phyloP scores from a whole-genome alignment of 1,140 invertebrate genomes.

The Euura saliciscinereae region DNA sequence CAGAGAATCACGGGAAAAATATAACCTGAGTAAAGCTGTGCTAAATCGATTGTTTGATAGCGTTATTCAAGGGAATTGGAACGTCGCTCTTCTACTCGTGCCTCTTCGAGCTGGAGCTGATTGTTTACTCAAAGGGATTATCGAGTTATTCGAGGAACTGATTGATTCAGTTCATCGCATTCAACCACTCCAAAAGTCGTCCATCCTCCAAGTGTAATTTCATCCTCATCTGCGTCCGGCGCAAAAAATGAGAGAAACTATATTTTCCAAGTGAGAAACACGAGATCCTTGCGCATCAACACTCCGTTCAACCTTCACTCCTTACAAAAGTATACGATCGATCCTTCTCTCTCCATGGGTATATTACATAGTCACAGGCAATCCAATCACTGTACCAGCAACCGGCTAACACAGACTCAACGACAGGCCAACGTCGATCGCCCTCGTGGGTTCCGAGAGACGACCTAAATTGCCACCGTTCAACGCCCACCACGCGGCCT shows the following conservation, averaged over 20 bases:
- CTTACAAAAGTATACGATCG: not conserved
- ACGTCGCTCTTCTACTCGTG: not conserved
- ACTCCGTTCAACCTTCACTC: not conserved
- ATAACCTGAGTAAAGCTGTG: not conserved
- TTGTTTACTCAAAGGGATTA: conserved; percentile 5
- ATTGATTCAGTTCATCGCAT: not conserved
- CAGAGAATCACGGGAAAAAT: not conserved
- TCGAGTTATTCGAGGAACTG: not conserved
- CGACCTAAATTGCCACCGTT: not conserved
- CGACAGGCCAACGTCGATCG: not conserved
- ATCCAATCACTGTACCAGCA: not conserved
- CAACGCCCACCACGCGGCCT: not conserved
- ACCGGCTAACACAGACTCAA: not conserved
- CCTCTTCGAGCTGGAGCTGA: not conserved
- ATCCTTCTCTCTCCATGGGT: not conserved
- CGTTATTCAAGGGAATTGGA: not conserved
- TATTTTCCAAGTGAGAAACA: too few relatives aligned
- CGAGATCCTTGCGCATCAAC: too few relatives aligned
- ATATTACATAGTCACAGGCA: not conserved
- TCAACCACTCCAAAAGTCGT: not conserved
- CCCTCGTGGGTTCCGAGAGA: not conserved
- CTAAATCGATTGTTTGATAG: not conserved
- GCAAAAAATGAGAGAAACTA: too few relatives aligned
- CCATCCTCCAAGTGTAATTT: too few relatives aligned
- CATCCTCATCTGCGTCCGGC: too few relatives aligned